phyloP scores from a whole-genome alignment of 2,888 invertebrate genomes.

The Cerceris rybyensis region DNA sequence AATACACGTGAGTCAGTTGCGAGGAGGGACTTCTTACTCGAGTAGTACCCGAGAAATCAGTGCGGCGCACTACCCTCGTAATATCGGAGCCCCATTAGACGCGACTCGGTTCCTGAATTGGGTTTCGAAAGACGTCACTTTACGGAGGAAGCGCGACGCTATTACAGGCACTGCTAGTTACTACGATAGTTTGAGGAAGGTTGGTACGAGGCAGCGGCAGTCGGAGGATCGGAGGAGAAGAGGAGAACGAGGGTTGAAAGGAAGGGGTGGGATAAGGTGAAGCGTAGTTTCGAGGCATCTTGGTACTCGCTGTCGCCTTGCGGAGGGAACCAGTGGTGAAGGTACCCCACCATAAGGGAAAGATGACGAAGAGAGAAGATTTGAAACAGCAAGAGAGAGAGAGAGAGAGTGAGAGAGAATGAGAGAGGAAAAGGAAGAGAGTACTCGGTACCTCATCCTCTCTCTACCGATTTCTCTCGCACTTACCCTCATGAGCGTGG shows the following conservation, averaged over 20 bases:
- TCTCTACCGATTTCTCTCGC: conserved; percentile 49
- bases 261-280: conserved; percentile 59
- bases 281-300: conserved; percentile 71
- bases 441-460: conserved; percentile 18
- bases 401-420: conserved; percentile 25
- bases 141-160: conserved; percentile 71
- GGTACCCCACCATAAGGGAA: conserved; percentile 62
- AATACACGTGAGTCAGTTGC: conserved; percentile 40
- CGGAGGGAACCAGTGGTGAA: conserved; percentile 51
- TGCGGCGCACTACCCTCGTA: conserved; percentile 61
- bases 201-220: conserved; percentile 35
- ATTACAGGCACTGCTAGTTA: conserved; percentile 76
- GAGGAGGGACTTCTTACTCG: conserved; percentile 26
- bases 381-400: neutral
- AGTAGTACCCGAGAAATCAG: conserved; percentile 64
- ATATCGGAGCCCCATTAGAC: conserved; percentile 70
- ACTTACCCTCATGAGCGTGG: conserved; percentile 63
- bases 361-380: conserved; percentile 58
- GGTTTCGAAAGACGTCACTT: conserved; percentile 75
- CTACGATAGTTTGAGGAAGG: conserved; percentile 66
- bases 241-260: conserved; percentile 33
- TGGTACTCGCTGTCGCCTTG: conserved; percentile 62
- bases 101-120: conserved; percentile 68
- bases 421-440: conserved; percentile 22
- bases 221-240: conserved; percentile 27